These are phyloP conservation scores for Trichomalopsis sarcophagae DNA, from an alignment of 1,140 invertebrate species.

Conservation along the genomic window DNA sequence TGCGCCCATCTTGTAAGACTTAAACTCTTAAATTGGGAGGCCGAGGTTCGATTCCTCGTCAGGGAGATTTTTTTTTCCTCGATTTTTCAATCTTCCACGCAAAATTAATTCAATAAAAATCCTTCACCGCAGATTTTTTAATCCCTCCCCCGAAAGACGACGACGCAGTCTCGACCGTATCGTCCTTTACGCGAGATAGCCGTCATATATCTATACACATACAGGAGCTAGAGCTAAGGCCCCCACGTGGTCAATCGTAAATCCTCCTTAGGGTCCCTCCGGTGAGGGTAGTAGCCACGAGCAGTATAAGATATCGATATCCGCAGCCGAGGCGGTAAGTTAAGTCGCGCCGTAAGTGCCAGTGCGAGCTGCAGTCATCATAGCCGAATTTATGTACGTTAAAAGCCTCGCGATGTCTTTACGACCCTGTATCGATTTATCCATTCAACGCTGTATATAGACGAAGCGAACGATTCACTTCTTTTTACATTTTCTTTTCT, in stretches of 20 bases:
- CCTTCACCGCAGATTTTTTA: not conserved
- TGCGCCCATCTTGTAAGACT: no score
- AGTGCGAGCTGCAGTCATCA: not conserved
- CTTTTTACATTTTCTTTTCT: not conserved
- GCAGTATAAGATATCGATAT: conserved; percentile 31
- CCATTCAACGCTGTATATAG: not conserved
- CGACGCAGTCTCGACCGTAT: not conserved
- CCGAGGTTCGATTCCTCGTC: no score
- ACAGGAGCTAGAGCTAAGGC: not conserved
- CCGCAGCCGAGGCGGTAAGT: not conserved
- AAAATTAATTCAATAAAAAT: no score
- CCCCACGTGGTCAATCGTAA: conserved; percentile 20
- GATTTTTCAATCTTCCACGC: no score
- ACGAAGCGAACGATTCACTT: not conserved
- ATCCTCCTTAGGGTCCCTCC: conserved; percentile 32
- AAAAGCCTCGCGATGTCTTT: not conserved
- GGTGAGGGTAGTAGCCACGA: not conserved
- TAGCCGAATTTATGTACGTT: not conserved
- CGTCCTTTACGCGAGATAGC: not conserved
- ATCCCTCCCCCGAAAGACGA: not conserved
- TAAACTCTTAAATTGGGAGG: no score
- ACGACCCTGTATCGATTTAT: not conserved
- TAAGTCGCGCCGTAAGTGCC: not conserved
- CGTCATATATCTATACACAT: not conserved
- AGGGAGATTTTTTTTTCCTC: no score